Evolutionary conservation across 2,888 invertebrate genomes (phyloP), one percentile per base, ranked within the genome.

Genomic region (Sussaba pulchella): DNA sequence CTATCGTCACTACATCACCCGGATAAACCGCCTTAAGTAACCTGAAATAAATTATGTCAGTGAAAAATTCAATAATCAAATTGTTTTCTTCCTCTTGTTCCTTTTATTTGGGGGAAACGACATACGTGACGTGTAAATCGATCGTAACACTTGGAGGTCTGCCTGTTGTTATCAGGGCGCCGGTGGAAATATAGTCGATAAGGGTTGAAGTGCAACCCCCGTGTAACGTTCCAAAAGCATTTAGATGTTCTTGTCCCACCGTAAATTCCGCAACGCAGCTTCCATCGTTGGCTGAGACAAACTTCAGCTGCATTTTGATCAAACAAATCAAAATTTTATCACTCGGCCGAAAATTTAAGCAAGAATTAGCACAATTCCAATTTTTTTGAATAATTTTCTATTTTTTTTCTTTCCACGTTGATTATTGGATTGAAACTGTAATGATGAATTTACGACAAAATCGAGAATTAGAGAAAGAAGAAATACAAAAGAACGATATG

Each of bases 121-220:
- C 94, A 93, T 93, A 97, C 97, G 95, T 94, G 1, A 98, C 94
- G 92, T 96, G 96, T 36, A 99, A 92, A 89, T 98, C 96, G 21
- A 98, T 95, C 8, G 97, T 97, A 0, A 97, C 96, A 19, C 98
- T 97, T 64, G 96, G 94, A 59, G 93, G 93, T 67, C 93, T 92
- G n/a, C 93, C 94, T 86, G 95, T 94, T 0, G 96, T 95, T 89
- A 96, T 94, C 0, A 98, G 91, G 0, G 97, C 98, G 89, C 95
- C 95, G 0, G 96, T 96, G 0, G 98, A 97, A 21, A 98, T 91
- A 70, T 93, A 93, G 89, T 97, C 97, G 0, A 97, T 95, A 9
- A 98, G 91, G 0, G 97, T 96, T 2, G 97, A 96, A 2, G 96
- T 96, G 86, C 97, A 95, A 5, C 98, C 98, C 1, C 98, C 98